Conservation (phyloP, 2,888 invertebrate species). For the Catonia carolina region DNA sequence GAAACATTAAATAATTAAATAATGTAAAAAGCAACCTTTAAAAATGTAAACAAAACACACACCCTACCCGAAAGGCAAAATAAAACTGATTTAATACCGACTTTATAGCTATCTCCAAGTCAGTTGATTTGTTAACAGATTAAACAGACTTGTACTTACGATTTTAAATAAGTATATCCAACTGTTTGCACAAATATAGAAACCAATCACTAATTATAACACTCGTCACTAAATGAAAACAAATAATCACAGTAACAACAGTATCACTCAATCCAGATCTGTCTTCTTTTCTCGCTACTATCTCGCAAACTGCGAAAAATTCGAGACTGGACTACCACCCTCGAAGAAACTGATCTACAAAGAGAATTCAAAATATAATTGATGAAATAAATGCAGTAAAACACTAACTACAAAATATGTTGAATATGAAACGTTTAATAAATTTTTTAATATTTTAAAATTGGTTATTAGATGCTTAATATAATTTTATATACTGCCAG, state of each 20-base stretch:
- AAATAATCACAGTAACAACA: neutral
- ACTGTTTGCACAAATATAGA: neutral
- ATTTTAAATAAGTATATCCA: neutral
- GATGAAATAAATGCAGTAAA: too few relatives aligned
- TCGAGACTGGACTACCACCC: neutral
- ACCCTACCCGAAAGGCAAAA: neutral
- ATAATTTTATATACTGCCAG: too few relatives aligned
- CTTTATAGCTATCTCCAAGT: too few relatives aligned
- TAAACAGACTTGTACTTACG: neutral
- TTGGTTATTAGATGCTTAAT: too few relatives aligned
- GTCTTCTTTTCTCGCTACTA: neutral
- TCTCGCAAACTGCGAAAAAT: conserved; percentile 10
- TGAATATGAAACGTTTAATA: too few relatives aligned
- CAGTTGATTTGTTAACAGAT: neutral
- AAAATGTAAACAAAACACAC: conserved; percentile 13
- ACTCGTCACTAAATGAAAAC: neutral
- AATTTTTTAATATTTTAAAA: too few relatives aligned
- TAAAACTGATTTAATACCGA: too few relatives aligned
- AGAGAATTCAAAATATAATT: neutral
- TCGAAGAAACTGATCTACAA: neutral
- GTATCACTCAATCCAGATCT: neutral
- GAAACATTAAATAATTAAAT: too few relatives aligned
- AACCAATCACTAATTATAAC: neutral
- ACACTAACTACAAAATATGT: too few relatives aligned
- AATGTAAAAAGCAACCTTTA: neutral